Evolutionary conservation across 2,797 vertebrate genomes (phyloP).

Genomic region (Thamnophis elegans): DNA sequence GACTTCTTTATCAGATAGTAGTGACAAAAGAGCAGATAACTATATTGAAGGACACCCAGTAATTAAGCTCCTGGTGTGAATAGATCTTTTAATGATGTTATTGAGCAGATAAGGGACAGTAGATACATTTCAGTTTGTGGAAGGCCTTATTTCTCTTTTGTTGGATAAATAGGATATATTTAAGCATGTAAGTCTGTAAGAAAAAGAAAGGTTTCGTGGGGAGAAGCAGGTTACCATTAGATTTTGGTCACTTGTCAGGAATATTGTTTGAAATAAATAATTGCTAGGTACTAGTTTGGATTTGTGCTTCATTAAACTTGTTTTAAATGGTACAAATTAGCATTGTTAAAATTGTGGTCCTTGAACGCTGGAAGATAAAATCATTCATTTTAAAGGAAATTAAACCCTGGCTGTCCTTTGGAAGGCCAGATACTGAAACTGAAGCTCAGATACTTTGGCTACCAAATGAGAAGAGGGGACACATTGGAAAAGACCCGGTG

Average conservation of each 20-base stretch:
- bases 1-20: neutral
- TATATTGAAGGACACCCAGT: neutral
- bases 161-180: neutral
- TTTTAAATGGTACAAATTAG: neutral
- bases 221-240: neutral
- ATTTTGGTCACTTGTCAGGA: neutral
- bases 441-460: neutral
- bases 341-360: neutral
- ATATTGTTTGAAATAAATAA: neutral
- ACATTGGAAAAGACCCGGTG: neutral
- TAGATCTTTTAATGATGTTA: neutral
- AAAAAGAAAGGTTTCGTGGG: neutral
- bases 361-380: neutral
- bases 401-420: neutral
- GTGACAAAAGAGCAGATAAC: neutral
- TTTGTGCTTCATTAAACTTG: neutral
- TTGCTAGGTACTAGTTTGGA: neutral
- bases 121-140: neutral
- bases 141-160: neutral
- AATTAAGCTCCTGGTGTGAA: neutral
- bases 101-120: neutral
- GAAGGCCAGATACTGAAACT: neutral
- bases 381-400: neutral
- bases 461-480: neutral
- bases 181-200: neutral